Evolutionary conservation across 2,888 invertebrate species (phyloP).

Genomic region (Andrena praecox): DNA sequence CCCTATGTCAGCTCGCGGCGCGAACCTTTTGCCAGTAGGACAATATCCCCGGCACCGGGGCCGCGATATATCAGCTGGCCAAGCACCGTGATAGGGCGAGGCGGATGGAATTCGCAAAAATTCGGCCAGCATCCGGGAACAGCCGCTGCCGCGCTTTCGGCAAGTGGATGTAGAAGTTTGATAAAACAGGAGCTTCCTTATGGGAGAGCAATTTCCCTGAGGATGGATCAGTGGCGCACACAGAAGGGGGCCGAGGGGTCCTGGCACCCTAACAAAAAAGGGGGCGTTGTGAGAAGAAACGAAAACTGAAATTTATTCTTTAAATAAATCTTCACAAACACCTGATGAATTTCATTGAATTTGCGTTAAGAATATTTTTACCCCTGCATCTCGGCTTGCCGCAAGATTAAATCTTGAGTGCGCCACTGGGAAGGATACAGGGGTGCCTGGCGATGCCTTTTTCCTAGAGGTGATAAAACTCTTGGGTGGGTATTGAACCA

Average conservation of each 20-base stretch:
- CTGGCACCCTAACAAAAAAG: no score
- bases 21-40: constrained; percentile 58
- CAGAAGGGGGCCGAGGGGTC: no score
- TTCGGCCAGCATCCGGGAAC: constrained; percentile 45
- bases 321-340: no score
- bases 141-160: constrained; percentile 8
- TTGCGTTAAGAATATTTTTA: no score
- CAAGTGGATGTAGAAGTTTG: constrained; percentile 36
- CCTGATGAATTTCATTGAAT: no score
- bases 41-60: constrained; percentile 52
- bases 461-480: constrained; percentile 30
- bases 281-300: no score
- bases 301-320: no score
- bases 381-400: no score
- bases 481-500: background rate
- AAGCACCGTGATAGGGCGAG: constrained; percentile 62
- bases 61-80: constrained; percentile 54
- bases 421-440: no score
- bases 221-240: no score
- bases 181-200: constrained; percentile 19
- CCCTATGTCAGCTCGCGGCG: constrained; percentile 13
- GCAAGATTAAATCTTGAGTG: no score
- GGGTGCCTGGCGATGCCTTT: constrained; percentile 20
- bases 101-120: constrained; percentile 64
- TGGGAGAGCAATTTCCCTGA: background rate